Evolutionary conservation across 2,888 invertebrate genomes (phyloP).

Genomic region (Tridacna crocea): DNA sequence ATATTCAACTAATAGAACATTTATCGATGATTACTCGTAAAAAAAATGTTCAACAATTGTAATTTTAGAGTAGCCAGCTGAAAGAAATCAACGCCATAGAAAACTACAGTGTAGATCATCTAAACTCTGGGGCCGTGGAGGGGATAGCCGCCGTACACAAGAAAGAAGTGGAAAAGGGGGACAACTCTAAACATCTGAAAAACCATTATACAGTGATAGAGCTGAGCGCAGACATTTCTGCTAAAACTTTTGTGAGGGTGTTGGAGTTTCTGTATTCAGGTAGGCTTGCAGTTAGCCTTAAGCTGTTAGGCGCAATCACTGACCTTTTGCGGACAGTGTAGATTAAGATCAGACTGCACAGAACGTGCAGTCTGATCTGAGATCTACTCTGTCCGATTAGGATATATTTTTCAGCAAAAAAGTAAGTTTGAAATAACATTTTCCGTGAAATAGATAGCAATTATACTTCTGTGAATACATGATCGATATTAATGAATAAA

Average conservation of each 20-base stretch:
- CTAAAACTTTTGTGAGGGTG: slow-evolving; percentile 75
- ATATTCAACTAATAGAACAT: too few relatives aligned
- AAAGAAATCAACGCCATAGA: slow-evolving; percentile 63
- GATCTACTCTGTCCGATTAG: too few relatives aligned
- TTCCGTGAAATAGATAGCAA: too few relatives aligned
- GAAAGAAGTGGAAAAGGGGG: slow-evolving; percentile 31
- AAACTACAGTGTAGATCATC: slow-evolving; percentile 66
- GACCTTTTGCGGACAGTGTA: too few relatives aligned
- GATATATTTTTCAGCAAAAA: too few relatives aligned
- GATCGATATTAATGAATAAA: too few relatives aligned
- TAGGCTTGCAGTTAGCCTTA: slow-evolving; percentile 30
- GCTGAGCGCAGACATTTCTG: slow-evolving; percentile 74
- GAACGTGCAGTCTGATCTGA: too few relatives aligned
- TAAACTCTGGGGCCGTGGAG: slow-evolving; percentile 74
- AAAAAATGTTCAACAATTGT: background rate
- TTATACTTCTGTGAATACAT: too few relatives aligned
- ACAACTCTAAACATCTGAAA: slow-evolving; percentile 37
- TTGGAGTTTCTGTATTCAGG: slow-evolving; percentile 81
- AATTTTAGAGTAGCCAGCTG: slow-evolving; percentile 69
- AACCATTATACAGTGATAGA: slow-evolving; percentile 65
- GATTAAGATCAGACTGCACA: too few relatives aligned
- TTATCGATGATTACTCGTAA: too few relatives aligned
- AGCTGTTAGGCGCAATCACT: too few relatives aligned
- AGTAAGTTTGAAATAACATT: too few relatives aligned
- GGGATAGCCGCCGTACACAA: slow-evolving; percentile 68